A percentile compares a stretch with the other conserved stretches of the same genome.
Conservation (phyloP, 2,888 invertebrate genomes). For the Apoderus coryli region DNA sequence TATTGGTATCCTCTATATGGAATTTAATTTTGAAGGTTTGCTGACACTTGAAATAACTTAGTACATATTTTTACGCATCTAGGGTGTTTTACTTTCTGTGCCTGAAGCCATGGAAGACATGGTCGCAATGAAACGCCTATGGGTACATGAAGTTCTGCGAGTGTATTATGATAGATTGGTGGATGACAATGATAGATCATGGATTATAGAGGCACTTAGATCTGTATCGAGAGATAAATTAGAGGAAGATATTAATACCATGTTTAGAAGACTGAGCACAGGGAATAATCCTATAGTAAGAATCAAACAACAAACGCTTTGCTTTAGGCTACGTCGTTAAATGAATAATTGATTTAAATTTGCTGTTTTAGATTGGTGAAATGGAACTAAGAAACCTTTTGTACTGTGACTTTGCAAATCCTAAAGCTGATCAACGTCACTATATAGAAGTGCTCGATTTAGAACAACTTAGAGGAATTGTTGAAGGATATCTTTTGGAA, state of each 20-base stretch:
- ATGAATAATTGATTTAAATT: slow-evolving; percentile 8
- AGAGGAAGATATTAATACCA: slow-evolving; percentile 48
- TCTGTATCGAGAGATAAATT: slow-evolving; percentile 43
- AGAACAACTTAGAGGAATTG: slow-evolving; percentile 63
- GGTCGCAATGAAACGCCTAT: slow-evolving; percentile 74
- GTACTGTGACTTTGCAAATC: slow-evolving; percentile 91
- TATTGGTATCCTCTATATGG: too few species aligned
- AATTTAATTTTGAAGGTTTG: too few species aligned
- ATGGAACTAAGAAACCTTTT: slow-evolving; percentile 70
- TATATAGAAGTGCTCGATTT: slow-evolving; percentile 82
- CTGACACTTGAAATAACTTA: too few species aligned
- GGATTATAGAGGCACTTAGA: slow-evolving; percentile 63
- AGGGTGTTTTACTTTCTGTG: slow-evolving; percentile 82
- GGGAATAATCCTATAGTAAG: slow-evolving; percentile 16
- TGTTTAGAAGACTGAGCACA: slow-evolving; percentile 53
- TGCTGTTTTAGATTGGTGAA: slow-evolving; percentile 50
- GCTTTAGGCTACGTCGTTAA: slow-evolving; percentile 7
- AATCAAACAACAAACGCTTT: slow-evolving; percentile 5
- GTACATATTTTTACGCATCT: too few species aligned
- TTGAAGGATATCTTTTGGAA: slow-evolving; percentile 78
- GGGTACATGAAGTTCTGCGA: slow-evolving; percentile 87
- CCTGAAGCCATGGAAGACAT: slow-evolving; percentile 84
- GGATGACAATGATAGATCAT: slow-evolving; percentile 65
- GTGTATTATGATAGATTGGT: slow-evolving; percentile 88
- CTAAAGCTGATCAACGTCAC: slow-evolving; percentile 75